Percentiles rank a stretch among this genome's conserved stretches.
Conservation (phyloP, 1,140 invertebrate species). For the Formica selysi region DNA sequence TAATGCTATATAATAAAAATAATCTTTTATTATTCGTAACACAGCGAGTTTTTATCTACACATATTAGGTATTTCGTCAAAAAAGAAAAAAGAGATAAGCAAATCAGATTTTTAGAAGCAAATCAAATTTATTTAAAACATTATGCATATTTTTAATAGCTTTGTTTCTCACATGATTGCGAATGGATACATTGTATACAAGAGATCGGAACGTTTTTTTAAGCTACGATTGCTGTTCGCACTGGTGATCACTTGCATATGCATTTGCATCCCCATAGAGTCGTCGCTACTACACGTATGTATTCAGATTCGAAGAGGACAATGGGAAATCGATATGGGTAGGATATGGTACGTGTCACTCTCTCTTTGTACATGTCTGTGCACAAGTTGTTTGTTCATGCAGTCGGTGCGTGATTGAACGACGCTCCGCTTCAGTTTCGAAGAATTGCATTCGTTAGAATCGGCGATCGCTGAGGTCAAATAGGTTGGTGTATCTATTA, state of each 20-base stretch:
- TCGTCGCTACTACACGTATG: conserved; percentile 20
- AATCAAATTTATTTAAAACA: background rate
- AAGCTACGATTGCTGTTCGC: background rate
- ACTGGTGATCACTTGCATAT: background rate
- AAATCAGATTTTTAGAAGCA: background rate
- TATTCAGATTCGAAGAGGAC: conserved; percentile 66
- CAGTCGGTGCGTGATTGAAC: conserved; percentile 73
- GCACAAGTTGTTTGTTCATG: conserved; percentile 66
- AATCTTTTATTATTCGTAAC: background rate
- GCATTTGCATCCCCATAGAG: conserved; percentile 15
- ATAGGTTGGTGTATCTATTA: background rate
- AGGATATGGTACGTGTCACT: conserved; percentile 72
- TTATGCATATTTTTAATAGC: conserved; percentile 6
- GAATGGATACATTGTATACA: background rate
- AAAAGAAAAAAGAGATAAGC: background rate
- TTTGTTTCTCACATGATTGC: background rate
- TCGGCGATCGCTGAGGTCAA: conserved; percentile 54
- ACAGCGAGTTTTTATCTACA: background rate
- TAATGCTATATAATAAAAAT: no score
- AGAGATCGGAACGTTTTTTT: conserved; percentile 1
- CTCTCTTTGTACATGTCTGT: conserved; percentile 54
- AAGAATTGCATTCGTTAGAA: conserved; percentile 69
- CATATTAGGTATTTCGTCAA: background rate
- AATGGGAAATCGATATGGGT: conserved; percentile 74
- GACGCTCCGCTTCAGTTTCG: conserved; percentile 58